Evolutionary conservation across 2,113 vertebrate species (phyloP).

Genomic region (Anarrhichthys ocellatus): DNA sequence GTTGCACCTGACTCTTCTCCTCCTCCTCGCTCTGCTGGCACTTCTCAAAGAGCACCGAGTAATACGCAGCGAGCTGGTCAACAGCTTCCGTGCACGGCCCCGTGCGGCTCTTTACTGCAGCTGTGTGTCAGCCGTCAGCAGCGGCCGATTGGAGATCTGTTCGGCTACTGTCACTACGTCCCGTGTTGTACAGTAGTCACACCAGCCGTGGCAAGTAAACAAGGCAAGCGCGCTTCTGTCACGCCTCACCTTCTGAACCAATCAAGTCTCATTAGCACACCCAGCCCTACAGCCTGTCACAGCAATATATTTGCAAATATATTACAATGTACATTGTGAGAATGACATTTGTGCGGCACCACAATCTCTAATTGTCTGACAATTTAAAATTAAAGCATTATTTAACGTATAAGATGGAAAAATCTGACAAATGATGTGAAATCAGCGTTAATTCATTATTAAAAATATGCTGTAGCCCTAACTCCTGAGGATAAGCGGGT

Average conservation of each 20-base stretch:
- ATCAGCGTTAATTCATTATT: background rate
- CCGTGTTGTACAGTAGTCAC: background rate
- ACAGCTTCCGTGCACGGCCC: background rate
- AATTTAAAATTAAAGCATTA: background rate
- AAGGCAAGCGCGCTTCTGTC: background rate
- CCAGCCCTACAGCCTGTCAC: constrained; percentile 8
- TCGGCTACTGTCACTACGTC: constrained; percentile 2
- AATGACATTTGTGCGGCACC: background rate
- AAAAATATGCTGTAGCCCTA: background rate
- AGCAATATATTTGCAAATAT: constrained; percentile 40
- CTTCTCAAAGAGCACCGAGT: constrained; percentile 1
- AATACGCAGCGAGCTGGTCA: background rate
- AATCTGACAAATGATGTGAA: background rate
- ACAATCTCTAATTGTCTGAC: background rate
- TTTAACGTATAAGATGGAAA: background rate
- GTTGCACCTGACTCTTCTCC: constrained; percentile 51
- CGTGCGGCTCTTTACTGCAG: background rate
- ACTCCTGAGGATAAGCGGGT: background rate
- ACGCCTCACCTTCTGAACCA: constrained; percentile 1
- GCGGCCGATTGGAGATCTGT: constrained; percentile 38
- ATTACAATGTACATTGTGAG: background rate
- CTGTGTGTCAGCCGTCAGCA: constrained; percentile 12
- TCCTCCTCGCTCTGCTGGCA: background rate
- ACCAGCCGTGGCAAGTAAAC: constrained; percentile 6
- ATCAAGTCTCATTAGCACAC: constrained; percentile 21